Evolutionary conservation across 1,140 invertebrate species (phyloP), one percentile per base, ranked within the genome.

Genomic region (Chironomus tepperi): DNA sequence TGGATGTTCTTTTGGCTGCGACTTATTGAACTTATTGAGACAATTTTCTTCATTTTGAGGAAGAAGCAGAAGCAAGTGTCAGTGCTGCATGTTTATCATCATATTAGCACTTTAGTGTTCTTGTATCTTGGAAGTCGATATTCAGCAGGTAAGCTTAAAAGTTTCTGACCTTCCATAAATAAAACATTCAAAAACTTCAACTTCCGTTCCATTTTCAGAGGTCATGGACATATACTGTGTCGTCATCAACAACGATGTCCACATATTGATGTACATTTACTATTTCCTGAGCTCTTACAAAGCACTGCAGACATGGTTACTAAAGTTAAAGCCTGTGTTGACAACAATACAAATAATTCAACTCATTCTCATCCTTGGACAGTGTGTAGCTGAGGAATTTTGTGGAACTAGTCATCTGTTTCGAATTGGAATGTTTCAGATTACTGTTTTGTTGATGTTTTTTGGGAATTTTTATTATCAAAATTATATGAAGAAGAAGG

Each of bases 211-310:
- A 1, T 2, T 34, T 34, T 34, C 24, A 34, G 24, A 34, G 24
- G 24, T 34, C 24, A 34, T 34, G 24, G 24, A 34, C 24, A 34
- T 34, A 34, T 34, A 34, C 24, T 34, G 24, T 34, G 24, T 34
- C 24, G 24, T 34, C 24, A 34, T 34, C 5, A 34, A 34, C 24
- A 34, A 34, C 24, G 47, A 10, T 7, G 47, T 57, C n/a, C 47
- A 57, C 47, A n/a, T 57, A n/a, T n/a, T 57, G 47, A 57, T 57
- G 47, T 57, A 57, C n/a, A 57, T n/a, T 57, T 57, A 57, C 47
- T 57, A 57, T 7, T 57, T 57, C 7, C 47, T 57, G 10, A 57
- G 47, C 47, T 57, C 47, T 12, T 57, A 12, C n/a, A 57, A 57
- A 57, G n/a, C 10, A 12, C n/a, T 57, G 7, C 9, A 10, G n/a